phyloP scores from a whole-genome alignment of 2,888 invertebrate species.

The Punctoribates punctum region DNA sequence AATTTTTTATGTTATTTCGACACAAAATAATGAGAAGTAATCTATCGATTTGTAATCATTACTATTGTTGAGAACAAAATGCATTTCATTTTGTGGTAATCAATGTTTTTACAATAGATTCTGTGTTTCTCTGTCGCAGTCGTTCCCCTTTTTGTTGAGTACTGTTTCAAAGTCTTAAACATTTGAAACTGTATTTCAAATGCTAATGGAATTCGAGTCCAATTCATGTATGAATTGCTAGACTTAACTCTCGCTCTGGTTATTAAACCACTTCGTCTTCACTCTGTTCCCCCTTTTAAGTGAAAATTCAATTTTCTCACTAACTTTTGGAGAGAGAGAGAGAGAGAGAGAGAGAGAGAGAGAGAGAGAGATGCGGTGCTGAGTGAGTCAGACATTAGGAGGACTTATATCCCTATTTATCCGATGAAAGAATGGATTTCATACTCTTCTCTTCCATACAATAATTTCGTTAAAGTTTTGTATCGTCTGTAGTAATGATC shows the following conservation, averaged over 20 bases:
- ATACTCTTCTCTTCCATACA: background rate
- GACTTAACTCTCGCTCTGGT: background rate
- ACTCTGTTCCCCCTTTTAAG: background rate
- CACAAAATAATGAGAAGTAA: conserved; percentile 31
- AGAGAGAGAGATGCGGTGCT: too few relatives aligned
- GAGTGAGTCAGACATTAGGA: background rate
- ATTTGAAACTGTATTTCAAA: background rate
- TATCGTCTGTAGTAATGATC: background rate
- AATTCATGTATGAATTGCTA: background rate
- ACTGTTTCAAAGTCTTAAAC: background rate
- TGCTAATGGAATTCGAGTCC: background rate
- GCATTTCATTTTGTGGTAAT: conserved; percentile 27
- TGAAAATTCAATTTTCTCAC: conserved; percentile 13
- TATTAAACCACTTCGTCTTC: background rate
- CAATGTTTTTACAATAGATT: conserved; percentile 18
- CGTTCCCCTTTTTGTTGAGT: background rate
- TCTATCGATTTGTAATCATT: conserved; percentile 28
- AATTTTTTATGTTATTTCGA: conserved; percentile 5
- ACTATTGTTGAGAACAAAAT: conserved; percentile 27
- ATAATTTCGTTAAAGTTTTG: background rate
- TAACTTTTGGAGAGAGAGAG: background rate
- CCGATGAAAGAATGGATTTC: background rate
- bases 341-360: background rate
- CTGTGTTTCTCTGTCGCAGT: background rate
- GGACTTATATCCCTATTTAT: background rate